phyloP scores from a whole-genome alignment of 2,888 invertebrate species.

The Corbicula japonica region DNA sequence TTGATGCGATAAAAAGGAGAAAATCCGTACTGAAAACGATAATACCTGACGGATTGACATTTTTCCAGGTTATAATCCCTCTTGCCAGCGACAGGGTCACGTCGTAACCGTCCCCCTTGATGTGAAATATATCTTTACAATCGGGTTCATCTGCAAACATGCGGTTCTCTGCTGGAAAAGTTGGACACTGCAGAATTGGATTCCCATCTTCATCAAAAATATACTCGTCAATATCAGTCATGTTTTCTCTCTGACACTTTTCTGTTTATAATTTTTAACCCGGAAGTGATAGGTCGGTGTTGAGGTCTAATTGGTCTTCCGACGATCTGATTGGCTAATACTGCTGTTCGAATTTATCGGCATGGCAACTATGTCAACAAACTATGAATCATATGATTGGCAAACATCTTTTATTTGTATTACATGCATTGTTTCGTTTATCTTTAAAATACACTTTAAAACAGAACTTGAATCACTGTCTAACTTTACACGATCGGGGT shows the following conservation, averaged over 20 bases:
- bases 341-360: slow-evolving; percentile 1
- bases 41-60: slow-evolving; percentile 72
- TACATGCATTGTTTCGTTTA: no score
- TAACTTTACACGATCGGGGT: no score
- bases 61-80: slow-evolving; percentile 71
- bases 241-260: slow-evolving; percentile 1
- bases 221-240: slow-evolving; percentile 70
- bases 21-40: no score
- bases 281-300: slow-evolving; percentile 51
- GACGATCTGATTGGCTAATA: slow-evolving; percentile 47
- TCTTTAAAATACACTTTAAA: no score
- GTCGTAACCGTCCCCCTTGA: slow-evolving; percentile 79
- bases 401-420: no score
- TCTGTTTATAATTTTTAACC: slow-evolving; percentile 23
- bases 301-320: slow-evolving; percentile 35
- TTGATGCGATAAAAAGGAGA: no score
- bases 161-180: slow-evolving; percentile 36
- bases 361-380: slow-evolving; percentile 53
- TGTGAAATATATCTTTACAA: slow-evolving; percentile 77
- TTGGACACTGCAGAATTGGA: slow-evolving; percentile 61
- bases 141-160: slow-evolving; percentile 66
- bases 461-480: no score
- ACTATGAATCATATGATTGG: slow-evolving; percentile 41
- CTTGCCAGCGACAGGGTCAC: slow-evolving; percentile 73
- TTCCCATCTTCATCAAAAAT: slow-evolving; percentile 77